Base-by-base conservation (phyloP, 2,888 invertebrate species). In the Branchinecta sandiegonensis region DNA sequence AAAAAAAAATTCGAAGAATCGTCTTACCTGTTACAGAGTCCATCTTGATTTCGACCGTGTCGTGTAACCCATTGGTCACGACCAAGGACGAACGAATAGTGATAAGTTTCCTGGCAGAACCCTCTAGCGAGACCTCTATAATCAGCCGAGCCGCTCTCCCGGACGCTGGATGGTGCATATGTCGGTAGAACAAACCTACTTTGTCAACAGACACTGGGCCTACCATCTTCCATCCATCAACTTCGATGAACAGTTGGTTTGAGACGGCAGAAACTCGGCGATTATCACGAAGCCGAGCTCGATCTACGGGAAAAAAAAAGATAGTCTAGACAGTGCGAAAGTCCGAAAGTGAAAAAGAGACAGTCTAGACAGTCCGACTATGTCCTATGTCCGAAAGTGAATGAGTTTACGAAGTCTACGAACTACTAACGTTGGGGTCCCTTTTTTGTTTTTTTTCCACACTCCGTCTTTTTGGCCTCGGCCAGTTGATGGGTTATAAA, bases 181-280 rank as follows among this genome's bases (percentile, higher is more conserved):
- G 84, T n/a, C 91, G 80, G 77, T 96, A 97, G 80, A 89, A 97
- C 65, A 90, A 85, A 3, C 97, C 97, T 37, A 96, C 95, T 77
- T 90, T 87, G 79, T 99, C 97, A 0, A 99, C 90, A 10, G 94
- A 90, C 14, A 99, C 89, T 1, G 96, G 93, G 73, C 87, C 86
- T 67, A 92, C 85, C 48, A 84, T 81, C 72, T 86, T 83, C 94
- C 95, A 97, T 67, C 93, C 94, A 73, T 92, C 89, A 37, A 97
- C 87, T 68, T 88, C 84, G 56, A 96, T 88, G 63, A 87, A 84
- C 71, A 99, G 83, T 78, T 94, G 94, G 83, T 81, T 79, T 85
- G 90, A 73, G 78, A 80, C 78, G 73, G 11, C 65, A 71, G 65
- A 66, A 37, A 46, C 23, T 9, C 23, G n/a, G 14, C 63, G n/a